These are phyloP conservation scores for Merodon equestris DNA, from an alignment of 2,888 invertebrate species.

Conservation along the genomic window DNA sequence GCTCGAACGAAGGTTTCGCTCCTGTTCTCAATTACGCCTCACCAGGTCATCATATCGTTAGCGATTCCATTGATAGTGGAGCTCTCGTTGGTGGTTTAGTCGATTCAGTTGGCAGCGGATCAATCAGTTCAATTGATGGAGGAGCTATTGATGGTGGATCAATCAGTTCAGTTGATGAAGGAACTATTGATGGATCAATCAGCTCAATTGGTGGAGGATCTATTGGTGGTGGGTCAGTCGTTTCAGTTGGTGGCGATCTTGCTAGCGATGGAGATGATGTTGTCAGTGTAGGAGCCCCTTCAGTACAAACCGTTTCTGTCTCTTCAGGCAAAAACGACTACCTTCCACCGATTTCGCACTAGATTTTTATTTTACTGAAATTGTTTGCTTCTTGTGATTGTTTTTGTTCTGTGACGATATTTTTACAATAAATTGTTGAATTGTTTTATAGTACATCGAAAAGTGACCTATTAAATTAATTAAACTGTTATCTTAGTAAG, in stretches of 20 bases:
- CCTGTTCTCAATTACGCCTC: slow-evolving; percentile 70
- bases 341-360: slow-evolving; percentile 13
- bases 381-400: background rate
- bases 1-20: slow-evolving; percentile 74
- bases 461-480: too few species aligned
- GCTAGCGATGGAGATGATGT: background rate
- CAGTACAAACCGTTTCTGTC: too few species aligned
- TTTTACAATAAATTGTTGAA: too few species aligned
- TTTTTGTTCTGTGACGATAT: too few species aligned
- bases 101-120: background rate
- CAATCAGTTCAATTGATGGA: background rate
- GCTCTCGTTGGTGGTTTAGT: background rate
- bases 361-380: background rate
- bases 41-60: background rate
- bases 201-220: too few species aligned
- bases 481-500: too few species aligned
- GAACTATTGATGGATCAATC: background rate
- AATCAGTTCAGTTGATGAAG: too few species aligned
- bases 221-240: too few species aligned
- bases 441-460: too few species aligned
- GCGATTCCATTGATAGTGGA: background rate
- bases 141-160: too few species aligned
- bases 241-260: too few species aligned
- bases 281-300: background rate
- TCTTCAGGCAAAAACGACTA: background rate